Evolutionary conservation across 2,888 invertebrate species (phyloP).

Genomic region (Crocallis elinguaria): DNA sequence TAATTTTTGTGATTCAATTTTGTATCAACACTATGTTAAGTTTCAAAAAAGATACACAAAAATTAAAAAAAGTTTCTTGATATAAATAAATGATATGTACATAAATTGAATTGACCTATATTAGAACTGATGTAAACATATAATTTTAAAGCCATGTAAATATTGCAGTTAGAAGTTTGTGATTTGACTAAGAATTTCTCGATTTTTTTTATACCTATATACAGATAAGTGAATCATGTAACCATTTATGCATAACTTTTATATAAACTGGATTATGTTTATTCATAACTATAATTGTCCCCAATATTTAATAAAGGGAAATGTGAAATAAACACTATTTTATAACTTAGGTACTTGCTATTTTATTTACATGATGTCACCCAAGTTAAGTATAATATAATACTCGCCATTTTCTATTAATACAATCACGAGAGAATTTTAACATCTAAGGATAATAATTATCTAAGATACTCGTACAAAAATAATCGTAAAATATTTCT

Average conservation of each 20-base stretch:
- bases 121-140: conserved; percentile 44
- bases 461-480: no score
- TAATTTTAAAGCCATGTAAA: conserved; percentile 64
- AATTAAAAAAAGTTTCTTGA: conserved; percentile 45
- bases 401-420: no score
- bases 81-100: conserved; percentile 34
- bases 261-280: conserved; percentile 76
- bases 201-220: conserved; percentile 49
- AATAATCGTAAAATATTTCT: no score
- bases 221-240: conserved; percentile 69
- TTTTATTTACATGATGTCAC: background rate
- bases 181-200: conserved; percentile 67
- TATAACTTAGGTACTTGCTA: conserved; percentile 45
- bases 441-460: no score
- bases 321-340: conserved; percentile 78
- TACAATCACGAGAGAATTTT: no score
- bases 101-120: conserved; percentile 42
- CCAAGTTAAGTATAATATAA: background rate
- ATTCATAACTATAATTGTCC: conserved; percentile 50
- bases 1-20: conserved; percentile 37
- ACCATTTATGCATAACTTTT: conserved; percentile 51
- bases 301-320: conserved; percentile 56
- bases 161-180: conserved; percentile 81
- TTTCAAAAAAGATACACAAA: conserved; percentile 59
- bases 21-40: conserved; percentile 57